Percentiles rank a stretch among this genome's conserved stretches.
phyloP scores from a whole-genome alignment of 2,797 vertebrate genomes.

The Tauraco hartlaubi region DNA sequence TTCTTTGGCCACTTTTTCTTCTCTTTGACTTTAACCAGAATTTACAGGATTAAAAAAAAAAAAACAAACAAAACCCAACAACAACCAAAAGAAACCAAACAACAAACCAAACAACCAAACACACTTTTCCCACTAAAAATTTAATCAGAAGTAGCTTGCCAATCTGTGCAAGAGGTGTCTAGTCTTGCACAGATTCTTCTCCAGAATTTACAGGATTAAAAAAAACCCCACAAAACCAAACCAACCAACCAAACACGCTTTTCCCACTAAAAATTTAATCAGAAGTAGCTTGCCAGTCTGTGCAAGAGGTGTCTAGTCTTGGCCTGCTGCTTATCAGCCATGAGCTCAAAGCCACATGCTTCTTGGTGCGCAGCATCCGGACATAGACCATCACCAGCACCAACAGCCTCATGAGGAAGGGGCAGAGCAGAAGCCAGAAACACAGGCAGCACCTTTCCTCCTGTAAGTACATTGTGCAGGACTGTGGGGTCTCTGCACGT shows the following conservation, averaged over 20 bases:
- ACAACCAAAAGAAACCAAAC: not conserved
- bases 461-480: not conserved
- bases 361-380: rapidly evolving
- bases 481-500: not conserved
- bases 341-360: not conserved
- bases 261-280: not conserved
- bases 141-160: not conserved
- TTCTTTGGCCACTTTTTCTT: not conserved
- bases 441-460: not conserved
- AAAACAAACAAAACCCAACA: too few relatives aligned
- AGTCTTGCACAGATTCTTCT: not conserved
- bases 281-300: not conserved
- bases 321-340: not conserved
- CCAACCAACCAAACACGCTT: not conserved
- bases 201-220: not conserved
- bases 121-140: not conserved
- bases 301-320: not conserved
- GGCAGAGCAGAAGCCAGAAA: not conserved
- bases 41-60: not conserved
- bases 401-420: not conserved
- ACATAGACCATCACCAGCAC: rapidly evolving
- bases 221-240: too few relatives aligned
- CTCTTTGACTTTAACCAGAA: not conserved
- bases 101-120: not conserved
- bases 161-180: not conserved